Percentiles rank a stretch among this genome's conserved stretches.
These are phyloP conservation scores for Lerema accius DNA, from an alignment of 1,140 invertebrate species.

Conservation along the genomic window DNA sequence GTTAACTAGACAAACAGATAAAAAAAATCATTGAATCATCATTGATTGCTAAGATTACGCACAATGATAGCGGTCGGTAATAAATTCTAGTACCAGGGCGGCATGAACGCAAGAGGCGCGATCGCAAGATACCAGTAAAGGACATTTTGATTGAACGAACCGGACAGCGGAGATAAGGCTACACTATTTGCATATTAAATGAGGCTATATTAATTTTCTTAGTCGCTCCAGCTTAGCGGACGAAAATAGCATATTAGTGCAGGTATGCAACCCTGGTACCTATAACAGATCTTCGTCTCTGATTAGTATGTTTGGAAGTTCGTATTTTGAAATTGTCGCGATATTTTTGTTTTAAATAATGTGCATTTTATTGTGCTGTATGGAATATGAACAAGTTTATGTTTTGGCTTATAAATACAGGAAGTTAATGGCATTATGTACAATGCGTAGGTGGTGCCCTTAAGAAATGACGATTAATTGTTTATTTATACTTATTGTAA, in stretches of 20 bases:
- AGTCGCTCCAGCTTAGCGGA: slow-evolving; percentile 37
- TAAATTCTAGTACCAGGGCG: slow-evolving; percentile 65
- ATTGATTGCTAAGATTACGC: slow-evolving; percentile 62
- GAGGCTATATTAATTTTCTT: slow-evolving; percentile 69
- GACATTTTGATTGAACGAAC: slow-evolving; percentile 74
- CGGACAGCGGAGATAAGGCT: slow-evolving; percentile 66
- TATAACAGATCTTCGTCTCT: slow-evolving; percentile 27
- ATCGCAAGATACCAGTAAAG: slow-evolving; percentile 63
- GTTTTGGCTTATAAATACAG: too few relatives aligned
- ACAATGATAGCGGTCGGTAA: slow-evolving; percentile 63
- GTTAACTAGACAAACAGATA: slow-evolving; percentile 43
- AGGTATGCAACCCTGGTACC: slow-evolving; percentile 27
- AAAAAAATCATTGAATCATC: slow-evolving; percentile 47
- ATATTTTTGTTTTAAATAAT: not conserved
- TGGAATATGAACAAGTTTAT: too few relatives aligned
- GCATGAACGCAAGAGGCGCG: slow-evolving; percentile 54
- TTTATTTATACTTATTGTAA: too few relatives aligned
- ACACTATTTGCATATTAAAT: slow-evolving; percentile 73
- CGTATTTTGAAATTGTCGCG: not conserved
- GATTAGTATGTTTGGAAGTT: slow-evolving; percentile 17
- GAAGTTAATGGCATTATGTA: too few relatives aligned
- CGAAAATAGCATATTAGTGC: slow-evolving; percentile 30
- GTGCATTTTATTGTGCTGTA: too few relatives aligned
- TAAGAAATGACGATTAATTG: too few relatives aligned
- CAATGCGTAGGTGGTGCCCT: too few relatives aligned